phyloP scores from a whole-genome alignment of 2,797 vertebrate species.

The Chelon labrosus region DNA sequence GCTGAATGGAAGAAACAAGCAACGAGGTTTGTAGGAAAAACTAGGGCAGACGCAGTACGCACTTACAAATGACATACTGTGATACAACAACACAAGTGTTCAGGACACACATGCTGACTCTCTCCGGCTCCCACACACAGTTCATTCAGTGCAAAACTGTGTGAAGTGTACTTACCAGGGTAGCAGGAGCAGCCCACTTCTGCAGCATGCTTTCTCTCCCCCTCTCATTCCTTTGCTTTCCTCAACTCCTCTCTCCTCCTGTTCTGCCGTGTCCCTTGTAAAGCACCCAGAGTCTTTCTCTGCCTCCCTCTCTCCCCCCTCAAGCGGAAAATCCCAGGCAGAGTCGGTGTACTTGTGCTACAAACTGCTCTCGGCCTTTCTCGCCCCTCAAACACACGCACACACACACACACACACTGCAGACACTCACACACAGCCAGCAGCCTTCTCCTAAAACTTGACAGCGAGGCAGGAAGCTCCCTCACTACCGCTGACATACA shows the following conservation, averaged over 20 bases:
- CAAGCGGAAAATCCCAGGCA: slow-evolving; percentile 70
- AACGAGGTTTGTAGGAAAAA: slow-evolving; percentile 56
- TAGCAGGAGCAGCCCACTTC: slow-evolving; percentile 72
- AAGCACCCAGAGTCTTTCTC: slow-evolving; percentile 61
- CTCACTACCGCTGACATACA: slow-evolving; percentile 73
- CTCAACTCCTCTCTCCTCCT: slow-evolving; percentile 54
- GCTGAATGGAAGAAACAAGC: slow-evolving; percentile 45
- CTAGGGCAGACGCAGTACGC: slow-evolving; percentile 69
- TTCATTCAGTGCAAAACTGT: slow-evolving; percentile 64
- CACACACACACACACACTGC: slow-evolving; percentile 5
- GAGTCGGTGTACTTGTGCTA: slow-evolving; percentile 59
- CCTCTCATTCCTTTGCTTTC: slow-evolving; percentile 58
- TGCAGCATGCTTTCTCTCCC: slow-evolving; percentile 63
- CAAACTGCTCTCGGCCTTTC: slow-evolving; percentile 64
- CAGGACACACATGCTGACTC: slow-evolving; percentile 28
- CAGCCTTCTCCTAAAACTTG: slow-evolving; percentile 57
- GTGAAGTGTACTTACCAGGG: slow-evolving; percentile 77
- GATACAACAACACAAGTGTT: slow-evolving; percentile 59
- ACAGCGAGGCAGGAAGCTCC: slow-evolving; percentile 72
- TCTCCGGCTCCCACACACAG: slow-evolving; percentile 24
- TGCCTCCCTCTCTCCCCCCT: slow-evolving; percentile 43
- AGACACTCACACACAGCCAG: slow-evolving; percentile 5
- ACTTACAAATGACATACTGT: slow-evolving; percentile 63
- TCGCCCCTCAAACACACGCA: slow-evolving; percentile 16
- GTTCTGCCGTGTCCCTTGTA: slow-evolving; percentile 56